phyloP scores from a whole-genome alignment of 2,113 vertebrate species.

The Bettongia penicillata region DNA sequence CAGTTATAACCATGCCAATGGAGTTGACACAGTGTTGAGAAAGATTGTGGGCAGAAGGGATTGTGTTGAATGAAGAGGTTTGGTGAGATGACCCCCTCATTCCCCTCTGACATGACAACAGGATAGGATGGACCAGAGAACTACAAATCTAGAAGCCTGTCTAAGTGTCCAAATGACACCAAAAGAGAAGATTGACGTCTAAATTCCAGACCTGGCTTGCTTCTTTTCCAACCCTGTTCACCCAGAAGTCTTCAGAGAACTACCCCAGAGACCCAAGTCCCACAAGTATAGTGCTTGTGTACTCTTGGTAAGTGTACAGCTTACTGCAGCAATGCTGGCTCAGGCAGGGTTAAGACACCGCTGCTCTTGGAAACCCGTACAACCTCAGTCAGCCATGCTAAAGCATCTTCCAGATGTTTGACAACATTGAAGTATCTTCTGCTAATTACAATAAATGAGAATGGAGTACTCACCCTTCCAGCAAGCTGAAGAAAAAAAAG shows the following conservation, averaged over 20 bases:
- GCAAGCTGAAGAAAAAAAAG: constrained; percentile 72
- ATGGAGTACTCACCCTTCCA: constrained; percentile 71
- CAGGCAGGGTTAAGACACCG: neutral
- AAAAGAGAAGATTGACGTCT: neutral
- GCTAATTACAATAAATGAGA: neutral
- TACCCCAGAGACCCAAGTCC: neutral
- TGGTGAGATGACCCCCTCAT: neutral
- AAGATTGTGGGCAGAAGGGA: neutral
- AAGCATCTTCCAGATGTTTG: constrained; percentile 6
- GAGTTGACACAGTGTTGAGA: neutral
- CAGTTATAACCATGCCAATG: neutral
- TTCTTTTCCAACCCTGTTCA: neutral
- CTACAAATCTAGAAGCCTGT: neutral
- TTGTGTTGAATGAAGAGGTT: neutral
- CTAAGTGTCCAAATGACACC: neutral
- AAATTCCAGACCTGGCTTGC: neutral
- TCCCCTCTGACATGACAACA: neutral
- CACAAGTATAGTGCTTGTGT: neutral
- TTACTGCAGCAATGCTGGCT: neutral
- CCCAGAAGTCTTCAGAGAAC: neutral
- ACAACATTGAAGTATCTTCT: neutral
- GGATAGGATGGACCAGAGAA: neutral
- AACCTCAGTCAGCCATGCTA: neutral
- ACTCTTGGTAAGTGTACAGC: neutral
- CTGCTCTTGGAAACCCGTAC: neutral